These are phyloP conservation scores for Thalassoma bifasciatum DNA, from an alignment of 2,113 vertebrate species.

Conservation along the genomic window DNA sequence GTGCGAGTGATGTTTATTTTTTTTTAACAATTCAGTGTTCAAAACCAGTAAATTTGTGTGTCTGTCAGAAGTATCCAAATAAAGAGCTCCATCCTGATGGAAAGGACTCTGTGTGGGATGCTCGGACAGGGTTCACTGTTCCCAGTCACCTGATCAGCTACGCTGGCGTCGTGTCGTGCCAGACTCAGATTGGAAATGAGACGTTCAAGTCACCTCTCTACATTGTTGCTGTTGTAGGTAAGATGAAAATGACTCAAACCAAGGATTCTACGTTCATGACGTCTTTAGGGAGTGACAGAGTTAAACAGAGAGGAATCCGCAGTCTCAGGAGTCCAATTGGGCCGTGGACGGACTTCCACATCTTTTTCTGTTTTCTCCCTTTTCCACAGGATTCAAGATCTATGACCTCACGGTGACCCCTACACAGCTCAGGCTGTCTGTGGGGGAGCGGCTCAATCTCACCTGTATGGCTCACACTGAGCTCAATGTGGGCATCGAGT, in stretches of 20 bases:
- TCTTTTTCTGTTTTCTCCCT: slow-evolving; percentile 69
- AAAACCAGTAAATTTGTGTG: slow-evolving; percentile 41
- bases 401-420: slow-evolving; percentile 90
- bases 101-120: slow-evolving; percentile 90
- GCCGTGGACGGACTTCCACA: slow-evolving; percentile 24
- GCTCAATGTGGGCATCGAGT: slow-evolving; percentile 90
- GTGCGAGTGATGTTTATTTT: too few species aligned
- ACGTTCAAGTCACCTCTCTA: slow-evolving; percentile 91
- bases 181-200: slow-evolving; percentile 89
- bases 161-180: slow-evolving; percentile 91
- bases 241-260: slow-evolving; percentile 55
- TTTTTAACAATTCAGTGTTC: slow-evolving; percentile 6
- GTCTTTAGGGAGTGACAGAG: background rate
- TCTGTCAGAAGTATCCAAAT: slow-evolving; percentile 91
- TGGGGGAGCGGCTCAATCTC: slow-evolving; percentile 90
- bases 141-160: slow-evolving; percentile 92
- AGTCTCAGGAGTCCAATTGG: slow-evolving; percentile 78
- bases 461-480: slow-evolving; percentile 92
- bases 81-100: slow-evolving; percentile 91
- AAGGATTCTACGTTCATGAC: background rate
- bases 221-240: slow-evolving; percentile 93
- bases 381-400: slow-evolving; percentile 91
- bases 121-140: slow-evolving; percentile 90
- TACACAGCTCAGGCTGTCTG: slow-evolving; percentile 81
- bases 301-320: slow-evolving; percentile 19